A percentile compares a stretch with the other conserved stretches of the same genome.
These are phyloP conservation scores for Tyto alba DNA, from an alignment of 2,113 vertebrate genomes.

Conservation along the genomic window DNA sequence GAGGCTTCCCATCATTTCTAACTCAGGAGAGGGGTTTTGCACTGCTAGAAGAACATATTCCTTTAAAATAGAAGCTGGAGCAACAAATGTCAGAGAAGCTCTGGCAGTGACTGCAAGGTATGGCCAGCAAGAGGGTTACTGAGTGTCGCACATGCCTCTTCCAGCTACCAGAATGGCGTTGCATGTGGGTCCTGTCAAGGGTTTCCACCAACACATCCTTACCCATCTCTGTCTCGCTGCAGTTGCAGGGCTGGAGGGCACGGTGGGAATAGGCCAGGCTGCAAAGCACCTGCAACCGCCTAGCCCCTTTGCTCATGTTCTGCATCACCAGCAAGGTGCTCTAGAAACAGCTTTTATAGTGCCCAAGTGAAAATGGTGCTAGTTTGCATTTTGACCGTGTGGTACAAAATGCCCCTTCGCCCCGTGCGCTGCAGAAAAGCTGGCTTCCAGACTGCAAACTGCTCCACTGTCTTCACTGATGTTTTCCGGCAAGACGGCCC, in stretches of 20 bases:
- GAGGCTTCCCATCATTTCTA: not conserved
- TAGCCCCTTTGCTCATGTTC: not conserved
- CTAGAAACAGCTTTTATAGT: not conserved
- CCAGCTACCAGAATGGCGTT: rapidly evolving
- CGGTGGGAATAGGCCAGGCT: not conserved
- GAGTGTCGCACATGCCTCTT: not conserved
- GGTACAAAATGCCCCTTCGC: not conserved
- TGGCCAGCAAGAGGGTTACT: not conserved
- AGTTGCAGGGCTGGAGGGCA: not conserved
- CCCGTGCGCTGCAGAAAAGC: not conserved
- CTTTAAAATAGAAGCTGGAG: not conserved
- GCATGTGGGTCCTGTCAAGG: not conserved
- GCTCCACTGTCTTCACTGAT: rapidly evolving
- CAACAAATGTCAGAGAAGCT: not conserved
- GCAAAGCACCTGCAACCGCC: not conserved
- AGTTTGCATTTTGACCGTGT: rapidly evolving
- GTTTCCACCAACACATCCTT: not conserved
- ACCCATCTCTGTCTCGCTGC: not conserved
- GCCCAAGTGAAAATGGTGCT: not conserved
- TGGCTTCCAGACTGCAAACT: not conserved
- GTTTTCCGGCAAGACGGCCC: not conserved
- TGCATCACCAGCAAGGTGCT: not conserved
- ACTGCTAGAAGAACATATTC: not conserved
- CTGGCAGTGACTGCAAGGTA: not conserved
- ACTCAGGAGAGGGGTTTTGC: not conserved